Percentiles rank a stretch among this genome's conserved stretches.
Evolutionary conservation across 2,113 vertebrate species (phyloP).

Genomic region (Loxodonta africana): DNA sequence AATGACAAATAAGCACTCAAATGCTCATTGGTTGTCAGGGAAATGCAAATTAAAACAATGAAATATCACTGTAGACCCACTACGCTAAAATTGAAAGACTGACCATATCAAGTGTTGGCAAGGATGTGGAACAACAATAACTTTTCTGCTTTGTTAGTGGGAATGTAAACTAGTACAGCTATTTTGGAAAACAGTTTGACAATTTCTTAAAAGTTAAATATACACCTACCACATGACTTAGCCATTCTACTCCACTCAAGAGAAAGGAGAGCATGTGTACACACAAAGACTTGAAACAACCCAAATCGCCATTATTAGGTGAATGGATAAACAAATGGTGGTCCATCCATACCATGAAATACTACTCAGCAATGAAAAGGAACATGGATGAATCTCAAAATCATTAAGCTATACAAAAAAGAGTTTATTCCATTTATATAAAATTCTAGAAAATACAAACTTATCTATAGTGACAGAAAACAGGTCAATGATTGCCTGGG

Average conservation of each 20-base stretch:
- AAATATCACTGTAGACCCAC: background rate
- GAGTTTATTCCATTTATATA: background rate
- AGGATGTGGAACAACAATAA: background rate
- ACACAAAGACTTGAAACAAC: background rate
- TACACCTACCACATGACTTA: background rate
- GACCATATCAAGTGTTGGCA: background rate
- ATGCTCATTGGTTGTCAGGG: background rate
- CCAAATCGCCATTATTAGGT: background rate
- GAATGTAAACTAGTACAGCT: background rate
- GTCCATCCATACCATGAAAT: background rate
- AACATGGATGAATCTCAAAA: slow-evolving; percentile 25
- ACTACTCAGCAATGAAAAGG: background rate
- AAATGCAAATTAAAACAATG: background rate
- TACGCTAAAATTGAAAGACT: background rate
- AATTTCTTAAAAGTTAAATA: slow-evolving; percentile 6
- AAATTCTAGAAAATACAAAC: slow-evolving; percentile 1
- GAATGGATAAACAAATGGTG: background rate
- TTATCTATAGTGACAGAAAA: background rate
- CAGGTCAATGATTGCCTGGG: background rate
- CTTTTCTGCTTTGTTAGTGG: background rate
- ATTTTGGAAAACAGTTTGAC: slow-evolving; percentile 4
- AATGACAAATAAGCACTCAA: background rate
- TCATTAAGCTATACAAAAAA: background rate
- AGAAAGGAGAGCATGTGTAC: background rate
- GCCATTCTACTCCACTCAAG: background rate